Percentiles rank a stretch among this genome's conserved stretches.
Conservation (phyloP, 2,888 invertebrate genomes). For the Andrena bicolor region DNA sequence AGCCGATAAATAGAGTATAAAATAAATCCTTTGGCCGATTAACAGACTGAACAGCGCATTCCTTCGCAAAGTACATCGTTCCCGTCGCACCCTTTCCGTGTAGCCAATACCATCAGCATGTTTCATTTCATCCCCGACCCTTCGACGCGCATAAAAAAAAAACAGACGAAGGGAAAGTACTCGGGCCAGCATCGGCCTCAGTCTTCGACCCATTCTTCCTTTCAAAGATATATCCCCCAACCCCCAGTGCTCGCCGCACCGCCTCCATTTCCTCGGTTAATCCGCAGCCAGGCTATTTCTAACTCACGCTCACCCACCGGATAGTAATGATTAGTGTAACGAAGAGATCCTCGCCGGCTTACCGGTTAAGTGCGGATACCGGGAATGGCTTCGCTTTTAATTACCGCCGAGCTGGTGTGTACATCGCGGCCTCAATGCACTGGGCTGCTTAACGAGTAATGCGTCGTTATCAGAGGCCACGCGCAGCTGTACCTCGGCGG, state of each 20-base stretch:
- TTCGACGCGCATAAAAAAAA: conserved; percentile 14
- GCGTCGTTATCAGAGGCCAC: conserved; percentile 63
- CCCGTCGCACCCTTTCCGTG: conserved; percentile 42
- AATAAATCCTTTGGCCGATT: conserved; percentile 35
- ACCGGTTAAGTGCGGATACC: conserved; percentile 65
- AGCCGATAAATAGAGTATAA: conserved; percentile 23
- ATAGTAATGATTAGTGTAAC: conserved; percentile 73
- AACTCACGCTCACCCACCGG: conserved; percentile 34
- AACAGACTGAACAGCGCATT: conserved; percentile 17
- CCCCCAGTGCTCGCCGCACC: not conserved
- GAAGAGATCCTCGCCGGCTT: conserved; percentile 62
- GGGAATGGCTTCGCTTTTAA: conserved; percentile 71
- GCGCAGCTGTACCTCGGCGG: conserved; percentile 17
- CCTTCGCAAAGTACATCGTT: conserved; percentile 9
- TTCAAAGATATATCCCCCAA: conserved; percentile 41
- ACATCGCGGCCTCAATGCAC: conserved; percentile 64
- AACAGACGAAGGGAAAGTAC: conserved; percentile 14
- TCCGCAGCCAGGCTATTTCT: conserved; percentile 32
- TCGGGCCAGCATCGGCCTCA: not conserved
- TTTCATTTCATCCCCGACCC: conserved; percentile 54
- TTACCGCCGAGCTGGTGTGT: conserved; percentile 64
- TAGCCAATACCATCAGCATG: conserved; percentile 57
- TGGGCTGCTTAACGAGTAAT: conserved; percentile 69
- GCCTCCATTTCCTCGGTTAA: conserved; percentile 17
- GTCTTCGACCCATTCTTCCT: conserved; percentile 33